Evolutionary conservation across 2,888 invertebrate genomes (phyloP).

Genomic region (Limnephilus marmoratus): DNA sequence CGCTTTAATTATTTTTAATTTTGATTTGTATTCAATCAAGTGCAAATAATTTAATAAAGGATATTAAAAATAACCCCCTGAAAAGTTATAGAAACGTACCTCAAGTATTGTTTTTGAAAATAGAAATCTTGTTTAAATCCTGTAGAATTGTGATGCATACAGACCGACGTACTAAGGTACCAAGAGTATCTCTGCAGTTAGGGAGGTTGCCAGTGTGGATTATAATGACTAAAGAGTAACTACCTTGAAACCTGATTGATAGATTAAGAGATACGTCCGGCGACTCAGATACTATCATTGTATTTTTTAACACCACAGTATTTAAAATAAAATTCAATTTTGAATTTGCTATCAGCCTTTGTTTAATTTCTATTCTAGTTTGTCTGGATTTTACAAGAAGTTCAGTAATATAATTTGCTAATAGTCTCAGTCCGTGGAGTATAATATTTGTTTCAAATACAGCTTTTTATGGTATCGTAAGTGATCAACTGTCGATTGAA

Average conservation of each 20-base stretch:
- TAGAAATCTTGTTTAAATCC: too few species aligned
- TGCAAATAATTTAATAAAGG: too few species aligned
- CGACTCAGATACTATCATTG: not conserved
- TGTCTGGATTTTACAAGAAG: not conserved
- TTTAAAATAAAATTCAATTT: not conserved
- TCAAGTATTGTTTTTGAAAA: too few species aligned
- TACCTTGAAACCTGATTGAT: not conserved
- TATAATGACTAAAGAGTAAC: not conserved
- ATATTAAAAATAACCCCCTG: too few species aligned
- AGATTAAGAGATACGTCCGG: not conserved
- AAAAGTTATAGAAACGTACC: too few species aligned
- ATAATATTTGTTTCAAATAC: not conserved
- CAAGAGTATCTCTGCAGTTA: too few species aligned
- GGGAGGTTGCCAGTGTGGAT: too few species aligned
- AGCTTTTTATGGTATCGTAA: not conserved
- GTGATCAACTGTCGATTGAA: not conserved
- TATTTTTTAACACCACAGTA: not conserved
- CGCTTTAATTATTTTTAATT: too few species aligned
- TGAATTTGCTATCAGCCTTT: not conserved
- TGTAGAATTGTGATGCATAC: too few species aligned
- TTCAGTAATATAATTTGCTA: not conserved
- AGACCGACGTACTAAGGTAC: too few species aligned
- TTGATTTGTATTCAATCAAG: too few species aligned
- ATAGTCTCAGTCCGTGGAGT: not conserved
- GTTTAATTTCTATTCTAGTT: not conserved